Conservation (phyloP, 2,888 invertebrate species). For the Tetranychus piercei region DNA sequence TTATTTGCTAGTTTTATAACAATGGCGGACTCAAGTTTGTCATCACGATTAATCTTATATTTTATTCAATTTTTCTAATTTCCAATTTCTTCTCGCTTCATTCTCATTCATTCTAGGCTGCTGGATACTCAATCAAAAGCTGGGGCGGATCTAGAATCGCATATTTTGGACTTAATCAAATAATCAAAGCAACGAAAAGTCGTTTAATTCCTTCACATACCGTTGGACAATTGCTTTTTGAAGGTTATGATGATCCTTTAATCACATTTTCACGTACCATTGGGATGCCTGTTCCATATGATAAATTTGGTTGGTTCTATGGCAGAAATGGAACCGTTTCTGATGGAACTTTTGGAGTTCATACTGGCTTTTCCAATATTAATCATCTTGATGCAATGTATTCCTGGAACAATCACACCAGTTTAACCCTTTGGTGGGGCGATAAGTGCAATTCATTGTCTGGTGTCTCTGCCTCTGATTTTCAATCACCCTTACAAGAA, state of each 20-base stretch:
- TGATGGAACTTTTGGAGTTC: slow-evolving; percentile 57
- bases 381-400: slow-evolving; percentile 48
- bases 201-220: slow-evolving; percentile 9
- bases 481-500: slow-evolving; percentile 16
- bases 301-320: slow-evolving; percentile 71
- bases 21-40: too few species aligned
- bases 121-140: slow-evolving; percentile 10
- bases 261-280: slow-evolving; percentile 7
- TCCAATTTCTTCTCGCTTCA: too few species aligned
- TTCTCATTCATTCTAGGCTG: not conserved
- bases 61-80: too few species aligned
- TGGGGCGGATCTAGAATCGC: not conserved
- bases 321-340: slow-evolving; percentile 39
- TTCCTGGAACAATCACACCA: slow-evolving; percentile 43
- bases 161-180: not conserved
- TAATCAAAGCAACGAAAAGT: not conserved
- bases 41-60: too few species aligned
- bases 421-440: not conserved
- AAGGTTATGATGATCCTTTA: slow-evolving; percentile 18
- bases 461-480: slow-evolving; percentile 13
- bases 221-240: slow-evolving; percentile 19
- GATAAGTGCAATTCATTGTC: slow-evolving; percentile 1
- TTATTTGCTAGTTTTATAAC: too few species aligned
- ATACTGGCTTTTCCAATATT: slow-evolving; percentile 47
- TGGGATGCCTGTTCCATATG: slow-evolving; percentile 41